Evolutionary conservation across 2,113 vertebrate species (phyloP).

Genomic region (Megaleporinus macrocephalus): DNA sequence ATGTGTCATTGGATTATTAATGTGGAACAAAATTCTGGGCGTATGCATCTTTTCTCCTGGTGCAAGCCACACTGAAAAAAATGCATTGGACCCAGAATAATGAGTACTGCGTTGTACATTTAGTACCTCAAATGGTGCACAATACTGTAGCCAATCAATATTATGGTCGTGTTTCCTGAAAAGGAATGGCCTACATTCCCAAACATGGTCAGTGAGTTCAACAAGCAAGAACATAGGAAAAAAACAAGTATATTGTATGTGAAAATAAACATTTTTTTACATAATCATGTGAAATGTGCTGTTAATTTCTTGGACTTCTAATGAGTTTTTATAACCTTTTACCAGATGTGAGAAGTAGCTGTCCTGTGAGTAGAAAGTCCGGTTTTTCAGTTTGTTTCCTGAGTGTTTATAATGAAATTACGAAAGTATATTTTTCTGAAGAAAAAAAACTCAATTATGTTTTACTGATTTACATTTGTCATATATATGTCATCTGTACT

Average conservation of each 20-base stretch:
- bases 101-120: conserved; percentile 27
- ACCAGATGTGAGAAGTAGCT: no score
- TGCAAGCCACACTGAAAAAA: not conserved
- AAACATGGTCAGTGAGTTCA: conserved; percentile 30
- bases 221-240: conserved; percentile 23
- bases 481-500: no score
- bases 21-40: not conserved
- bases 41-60: not conserved
- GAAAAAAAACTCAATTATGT: no score
- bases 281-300: conserved; percentile 2
- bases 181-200: conserved; percentile 34
- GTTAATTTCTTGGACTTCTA: not conserved
- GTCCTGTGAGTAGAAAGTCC: no score
- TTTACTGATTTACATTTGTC: no score
- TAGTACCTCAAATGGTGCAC: not conserved
- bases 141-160: conserved; percentile 35
- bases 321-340: not conserved
- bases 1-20: conserved; percentile 9
- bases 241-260: conserved; percentile 46
- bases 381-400: no score
- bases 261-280: conserved; percentile 53
- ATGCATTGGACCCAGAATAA: not conserved
- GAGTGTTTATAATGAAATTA: no score
- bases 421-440: no score
- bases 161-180: not conserved